phyloP scores from a whole-genome alignment of 1,140 invertebrate genomes.

The Drosophila quadrilineata region DNA sequence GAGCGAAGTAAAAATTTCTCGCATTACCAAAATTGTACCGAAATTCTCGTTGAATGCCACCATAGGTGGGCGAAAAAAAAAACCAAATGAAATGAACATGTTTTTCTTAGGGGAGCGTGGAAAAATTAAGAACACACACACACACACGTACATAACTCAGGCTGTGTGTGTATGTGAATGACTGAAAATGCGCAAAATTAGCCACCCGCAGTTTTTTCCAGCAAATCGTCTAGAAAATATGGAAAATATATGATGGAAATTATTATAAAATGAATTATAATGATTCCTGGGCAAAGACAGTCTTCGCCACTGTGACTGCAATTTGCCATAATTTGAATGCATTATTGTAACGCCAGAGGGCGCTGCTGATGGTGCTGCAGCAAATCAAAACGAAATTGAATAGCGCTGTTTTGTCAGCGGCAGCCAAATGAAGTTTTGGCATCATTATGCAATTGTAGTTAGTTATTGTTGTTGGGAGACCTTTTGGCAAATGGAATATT shows the following conservation, averaged over 20 bases:
- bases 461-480: slow-evolving; percentile 45
- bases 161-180: slow-evolving; percentile 4
- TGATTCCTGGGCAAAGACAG: too few relatives aligned
- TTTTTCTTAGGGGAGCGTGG: slow-evolving; percentile 25
- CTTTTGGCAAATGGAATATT: slow-evolving; percentile 61
- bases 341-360: slow-evolving; percentile 23
- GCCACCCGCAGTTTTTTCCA: slow-evolving; percentile 52
- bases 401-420: slow-evolving; percentile 10
- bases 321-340: slow-evolving; percentile 60
- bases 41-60: slow-evolving; percentile 50
- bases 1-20: slow-evolving; percentile 16
- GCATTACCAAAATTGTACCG: slow-evolving; percentile 32
- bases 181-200: slow-evolving; percentile 62
- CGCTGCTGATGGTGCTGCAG: neutral
- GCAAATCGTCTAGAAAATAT: slow-evolving; percentile 30
- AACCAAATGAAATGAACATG: slow-evolving; percentile 26
- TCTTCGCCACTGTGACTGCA: slow-evolving; percentile 34
- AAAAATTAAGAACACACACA: slow-evolving; percentile 38
- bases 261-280: slow-evolving; percentile 40
- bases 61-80: slow-evolving; percentile 49
- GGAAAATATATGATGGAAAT: slow-evolving; percentile 7
- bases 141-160: neutral
- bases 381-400: slow-evolving; percentile 34
- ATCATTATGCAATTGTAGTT: slow-evolving; percentile 40
- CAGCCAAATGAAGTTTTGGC: slow-evolving; percentile 30